Evolutionary conservation across 2,888 invertebrate genomes (phyloP).

Genomic region (Notocelia uddmanniana): DNA sequence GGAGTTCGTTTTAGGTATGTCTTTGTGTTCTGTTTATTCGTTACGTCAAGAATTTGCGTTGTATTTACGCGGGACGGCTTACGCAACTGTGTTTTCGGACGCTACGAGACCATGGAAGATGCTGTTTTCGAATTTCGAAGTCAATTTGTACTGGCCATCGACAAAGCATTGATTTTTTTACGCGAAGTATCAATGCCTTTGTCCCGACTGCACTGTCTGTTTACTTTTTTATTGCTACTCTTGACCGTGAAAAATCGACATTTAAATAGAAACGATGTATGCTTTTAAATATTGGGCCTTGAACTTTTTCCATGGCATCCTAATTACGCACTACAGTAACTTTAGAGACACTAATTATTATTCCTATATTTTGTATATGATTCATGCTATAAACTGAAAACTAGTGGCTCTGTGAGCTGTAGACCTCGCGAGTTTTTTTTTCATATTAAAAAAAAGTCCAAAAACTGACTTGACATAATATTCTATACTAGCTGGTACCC

Average conservation of each 20-base stretch:
- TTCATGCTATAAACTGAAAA: too few species aligned
- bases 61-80: slow-evolving; percentile 78
- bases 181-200: slow-evolving; percentile 72
- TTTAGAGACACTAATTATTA: background rate
- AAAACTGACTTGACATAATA: too few species aligned
- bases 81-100: slow-evolving; percentile 75
- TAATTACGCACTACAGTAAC: slow-evolving; percentile 7
- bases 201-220: slow-evolving; percentile 66
- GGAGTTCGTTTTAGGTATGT: slow-evolving; percentile 98
- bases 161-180: slow-evolving; percentile 75
- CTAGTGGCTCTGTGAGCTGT: too few species aligned
- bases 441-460: too few species aligned
- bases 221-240: slow-evolving; percentile 78
- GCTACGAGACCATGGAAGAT: slow-evolving; percentile 36
- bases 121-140: slow-evolving; percentile 37
- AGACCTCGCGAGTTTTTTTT: too few species aligned
- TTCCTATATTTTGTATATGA: background rate
- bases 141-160: slow-evolving; percentile 39
- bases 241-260: slow-evolving; percentile 78
- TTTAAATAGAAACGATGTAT: slow-evolving; percentile 13
- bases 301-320: slow-evolving; percentile 8
- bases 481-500: too few species aligned
- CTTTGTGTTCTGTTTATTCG: slow-evolving; percentile 72
- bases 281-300: slow-evolving; percentile 1
- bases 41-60: slow-evolving; percentile 85